phyloP scores from a whole-genome alignment of 2,888 invertebrate species.

The Dexiosoma caninum region DNA sequence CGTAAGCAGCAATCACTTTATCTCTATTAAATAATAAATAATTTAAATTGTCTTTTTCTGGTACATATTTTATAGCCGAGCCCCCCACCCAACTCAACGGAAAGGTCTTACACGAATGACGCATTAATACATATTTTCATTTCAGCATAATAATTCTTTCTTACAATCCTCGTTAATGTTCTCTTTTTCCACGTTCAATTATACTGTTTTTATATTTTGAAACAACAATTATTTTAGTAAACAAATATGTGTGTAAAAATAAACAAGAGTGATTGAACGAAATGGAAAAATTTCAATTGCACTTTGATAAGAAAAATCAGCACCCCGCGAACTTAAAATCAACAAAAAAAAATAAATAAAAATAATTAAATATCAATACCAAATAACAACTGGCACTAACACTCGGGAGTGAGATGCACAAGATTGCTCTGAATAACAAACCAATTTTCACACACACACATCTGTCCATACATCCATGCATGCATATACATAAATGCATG shows the following conservation, averaged over 20 bases:
- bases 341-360: not conserved
- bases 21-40: not conserved
- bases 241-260: conserved; percentile 38
- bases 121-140: conserved; percentile 15
- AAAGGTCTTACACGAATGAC: not conserved
- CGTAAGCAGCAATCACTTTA: conserved; percentile 26
- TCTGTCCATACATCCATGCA: no score
- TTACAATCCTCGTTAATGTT: not conserved
- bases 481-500: no score
- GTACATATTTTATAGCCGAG: conserved; percentile 12
- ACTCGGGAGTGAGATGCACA: not conserved
- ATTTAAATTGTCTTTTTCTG: not conserved
- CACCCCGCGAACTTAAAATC: conserved; percentile 54
- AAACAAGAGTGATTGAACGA: conserved; percentile 35
- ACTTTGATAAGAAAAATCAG: conserved; percentile 45
- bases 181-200: not conserved
- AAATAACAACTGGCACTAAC: conserved; percentile 28
- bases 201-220: not conserved
- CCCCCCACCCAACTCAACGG: conserved; percentile 24
- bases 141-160: not conserved
- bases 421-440: no score
- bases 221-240: conserved; percentile 19
- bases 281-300: conserved; percentile 60
- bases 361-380: conserved; percentile 42
- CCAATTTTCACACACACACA: no score